Evolutionary conservation across 2,888 invertebrate species (phyloP).

Genomic region (Drosophila infuscata): DNA sequence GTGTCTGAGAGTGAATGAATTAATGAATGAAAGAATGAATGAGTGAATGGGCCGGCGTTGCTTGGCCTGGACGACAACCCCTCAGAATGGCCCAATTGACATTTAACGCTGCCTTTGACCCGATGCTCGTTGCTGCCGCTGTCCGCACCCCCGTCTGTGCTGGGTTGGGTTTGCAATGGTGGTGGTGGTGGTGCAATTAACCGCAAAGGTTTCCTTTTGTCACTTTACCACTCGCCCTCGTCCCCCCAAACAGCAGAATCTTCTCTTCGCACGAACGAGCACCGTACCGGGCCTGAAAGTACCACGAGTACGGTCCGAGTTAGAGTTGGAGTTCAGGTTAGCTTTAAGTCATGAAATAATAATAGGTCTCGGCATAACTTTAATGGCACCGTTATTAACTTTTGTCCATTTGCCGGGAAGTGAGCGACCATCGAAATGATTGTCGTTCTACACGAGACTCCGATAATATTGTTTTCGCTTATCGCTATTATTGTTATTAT

Average conservation of each 20-base stretch:
- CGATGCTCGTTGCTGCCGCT: constrained; percentile 14
- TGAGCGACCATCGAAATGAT: constrained; percentile 52
- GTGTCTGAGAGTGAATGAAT: constrained; percentile 1
- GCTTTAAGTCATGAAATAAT: constrained; percentile 74
- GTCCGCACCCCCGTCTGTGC: background rate
- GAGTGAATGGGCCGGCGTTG: constrained; percentile 18
- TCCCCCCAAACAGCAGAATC: constrained; percentile 12
- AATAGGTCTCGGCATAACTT: constrained; percentile 59
- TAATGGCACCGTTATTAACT: constrained; percentile 73
- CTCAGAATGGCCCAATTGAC: constrained; percentile 65
- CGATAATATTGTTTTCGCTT: constrained; percentile 51
- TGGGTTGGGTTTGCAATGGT: background rate
- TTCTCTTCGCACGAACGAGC: constrained; percentile 40
- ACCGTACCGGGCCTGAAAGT: background rate
- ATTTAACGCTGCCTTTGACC: constrained; percentile 73
- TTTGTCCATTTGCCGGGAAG: constrained; percentile 50
- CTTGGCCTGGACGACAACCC: constrained; percentile 39
- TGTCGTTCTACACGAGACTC: constrained; percentile 33
- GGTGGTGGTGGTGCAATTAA: constrained; percentile 68
- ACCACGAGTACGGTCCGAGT: constrained; percentile 3
- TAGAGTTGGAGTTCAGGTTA: constrained; percentile 9
- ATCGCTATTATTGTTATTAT: constrained; percentile 43
- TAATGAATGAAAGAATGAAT: background rate
- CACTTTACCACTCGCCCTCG: constrained; percentile 45
- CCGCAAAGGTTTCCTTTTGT: constrained; percentile 78